Evolutionary conservation across 30 jellyfish, hydroid and myxozoan genomes (phyloP), one percentile per base, ranked within the genome.

Genomic region (Cassiopea andromeda): DNA sequence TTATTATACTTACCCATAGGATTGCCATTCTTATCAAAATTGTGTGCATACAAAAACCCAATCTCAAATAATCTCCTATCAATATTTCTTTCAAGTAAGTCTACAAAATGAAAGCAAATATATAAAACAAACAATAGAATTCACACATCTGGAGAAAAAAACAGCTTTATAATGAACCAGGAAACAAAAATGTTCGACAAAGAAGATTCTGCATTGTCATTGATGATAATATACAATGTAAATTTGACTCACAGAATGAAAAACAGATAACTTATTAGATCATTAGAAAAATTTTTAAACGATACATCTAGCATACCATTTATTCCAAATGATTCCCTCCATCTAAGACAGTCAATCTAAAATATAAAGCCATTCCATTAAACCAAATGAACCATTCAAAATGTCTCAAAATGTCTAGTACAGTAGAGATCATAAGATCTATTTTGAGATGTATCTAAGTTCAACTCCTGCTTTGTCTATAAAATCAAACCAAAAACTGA

Each of bases 291-390:
- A n/a, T n/a, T n/a, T n/a, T n/a, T n/a, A n/a, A n/a, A n/a, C n/a
- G n/a, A 57, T 7, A 57, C 12, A 57, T 57, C 68, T 13, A 58
- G 58, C 94, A 46, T 70, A 95, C 99, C 99, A 60, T 95, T 95
- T 7, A 95, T 90, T 43, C 99, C 99, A 85, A 95, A 95, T 18
- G 94, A 78, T 87, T 91, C 97, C 82, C 99, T 83, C 99, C 99
- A 95, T 61, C 97, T 87, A 69, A 95, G 81, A 74, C 99, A 95
- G 61, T 95, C 99, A 87, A 95, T 87, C 99, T 95, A 82, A 67
- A 73, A 87, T 27, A 1, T 16, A 75, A 88, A 46, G 60, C 4
- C 2, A 75, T n/a, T n/a, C n/a, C 2, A 73, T 27, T 43, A 19
- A 38, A 48, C 6, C 58, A 81, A 7, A 17, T 57, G 44, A 1